Conservation (phyloP, 2,888 invertebrate genomes). For the Ypsolopha scabrella region DNA sequence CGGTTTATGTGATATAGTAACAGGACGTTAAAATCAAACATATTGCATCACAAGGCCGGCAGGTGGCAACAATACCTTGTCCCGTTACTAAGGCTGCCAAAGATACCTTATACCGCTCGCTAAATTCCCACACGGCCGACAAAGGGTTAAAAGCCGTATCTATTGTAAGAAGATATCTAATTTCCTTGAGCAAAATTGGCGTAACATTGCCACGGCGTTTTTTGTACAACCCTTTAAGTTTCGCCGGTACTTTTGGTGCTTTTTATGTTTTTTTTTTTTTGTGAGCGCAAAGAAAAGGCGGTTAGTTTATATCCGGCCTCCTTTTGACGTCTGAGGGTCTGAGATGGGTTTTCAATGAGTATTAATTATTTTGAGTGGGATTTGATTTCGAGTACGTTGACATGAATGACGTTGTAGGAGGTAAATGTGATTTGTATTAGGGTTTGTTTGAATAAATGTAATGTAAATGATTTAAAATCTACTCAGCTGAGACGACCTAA, state of each 20-base stretch:
- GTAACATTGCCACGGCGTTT: conserved; percentile 59
- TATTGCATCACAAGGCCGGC: conserved; percentile 1
- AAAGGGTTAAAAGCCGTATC: conserved; percentile 56
- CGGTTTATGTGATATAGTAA: too few species aligned
- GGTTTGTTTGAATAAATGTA: neutral
- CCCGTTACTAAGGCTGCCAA: conserved; percentile 22
- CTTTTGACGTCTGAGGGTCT: conserved; percentile 56
- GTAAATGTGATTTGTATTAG: neutral
- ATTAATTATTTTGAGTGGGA: conserved; percentile 66
- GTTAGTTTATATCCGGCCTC: conserved; percentile 67
- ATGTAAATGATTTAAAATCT: neutral
- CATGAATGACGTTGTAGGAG: conserved; percentile 30
- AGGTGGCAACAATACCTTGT: conserved; percentile 5
- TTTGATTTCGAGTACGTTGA: conserved; percentile 41
- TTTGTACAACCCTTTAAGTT: conserved; percentile 46
- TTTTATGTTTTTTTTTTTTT: conserved; percentile 49
- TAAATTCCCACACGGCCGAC: conserved; percentile 53
- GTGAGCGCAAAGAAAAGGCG: conserved; percentile 67
- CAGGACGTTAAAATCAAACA: neutral
- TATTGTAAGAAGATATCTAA: conserved; percentile 66
- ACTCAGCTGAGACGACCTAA: too few species aligned
- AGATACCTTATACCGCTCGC: conserved; percentile 18
- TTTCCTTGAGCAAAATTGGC: conserved; percentile 69
- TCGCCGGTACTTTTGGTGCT: conserved; percentile 21
- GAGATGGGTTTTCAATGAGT: conserved; percentile 52